Percentiles rank a stretch among this genome's conserved stretches.
phyloP scores from a whole-genome alignment of 2,797 vertebrate genomes.

The Halcyon leucocephala region DNA sequence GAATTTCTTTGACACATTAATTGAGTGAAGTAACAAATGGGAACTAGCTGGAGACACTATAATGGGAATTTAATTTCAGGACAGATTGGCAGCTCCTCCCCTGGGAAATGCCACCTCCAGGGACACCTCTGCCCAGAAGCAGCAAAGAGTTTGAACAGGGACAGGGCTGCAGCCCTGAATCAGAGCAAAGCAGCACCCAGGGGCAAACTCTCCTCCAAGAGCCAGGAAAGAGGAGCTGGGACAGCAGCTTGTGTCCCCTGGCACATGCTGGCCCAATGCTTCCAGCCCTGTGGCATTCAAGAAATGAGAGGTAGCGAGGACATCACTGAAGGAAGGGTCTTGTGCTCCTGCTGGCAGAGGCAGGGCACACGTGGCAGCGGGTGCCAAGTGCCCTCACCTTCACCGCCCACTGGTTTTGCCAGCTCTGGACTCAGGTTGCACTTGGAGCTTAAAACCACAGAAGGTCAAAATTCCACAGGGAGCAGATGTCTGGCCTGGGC shows the following conservation, averaged over 20 bases:
- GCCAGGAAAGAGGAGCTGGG: neutral
- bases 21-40: conserved; percentile 43
- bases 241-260: neutral
- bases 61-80: neutral
- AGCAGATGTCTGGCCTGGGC: rapidly evolving
- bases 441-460: neutral
- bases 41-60: neutral
- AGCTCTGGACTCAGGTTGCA: neutral
- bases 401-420: neutral
- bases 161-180: rapidly evolving
- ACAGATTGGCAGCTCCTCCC: neutral
- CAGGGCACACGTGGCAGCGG: neutral
- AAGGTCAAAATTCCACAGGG: neutral
- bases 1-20: conserved; percentile 62
- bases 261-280: rapidly evolving
- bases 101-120: rapidly evolving
- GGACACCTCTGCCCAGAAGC: neutral
- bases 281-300: rapidly evolving
- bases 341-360: neutral
- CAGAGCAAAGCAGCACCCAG: neutral
- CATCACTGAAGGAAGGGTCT: neutral
- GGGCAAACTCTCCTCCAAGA: neutral
- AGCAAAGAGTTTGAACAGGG: neutral
- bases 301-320: neutral
- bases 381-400: neutral